Evolutionary conservation across 2,113 vertebrate genomes (phyloP), one percentile per base, ranked within the genome.

Genomic region (Vidua chalybeata): DNA sequence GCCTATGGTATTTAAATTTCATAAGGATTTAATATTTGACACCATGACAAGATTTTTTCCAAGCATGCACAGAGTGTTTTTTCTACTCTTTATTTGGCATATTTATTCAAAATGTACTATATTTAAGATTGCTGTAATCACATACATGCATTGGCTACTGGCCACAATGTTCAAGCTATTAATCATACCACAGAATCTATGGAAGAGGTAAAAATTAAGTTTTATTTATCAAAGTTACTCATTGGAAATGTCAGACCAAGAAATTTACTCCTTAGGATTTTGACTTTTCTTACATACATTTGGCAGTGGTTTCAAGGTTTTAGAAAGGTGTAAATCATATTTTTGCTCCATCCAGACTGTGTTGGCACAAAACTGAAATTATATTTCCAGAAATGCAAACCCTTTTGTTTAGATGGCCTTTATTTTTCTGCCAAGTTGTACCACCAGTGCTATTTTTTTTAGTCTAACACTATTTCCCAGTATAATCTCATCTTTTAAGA

Each of bases 251-350:
- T 85, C 96, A 97, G 62, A 30, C 58, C 49, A 91, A 92, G 68
- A 90, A 92, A 95, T 75, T 67, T 81, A 67, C 31, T 91, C 80
- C 78, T 94, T 66, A 75, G 31, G 63, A 75, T 80, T 92, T 91
- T 58, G 49, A 81, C 73, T 97, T 95, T 90, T 95, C 62, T 92
- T 87, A 58, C 88, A 92, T 87, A 55, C 21, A 96, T 76, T 68
- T 97, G 95, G 94, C 93, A 94, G 67, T 66, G 69, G 61, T 77
- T 71, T 86, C 79, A 97, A 68, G 92, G 84, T 80, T 93, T 96
- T 84, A 96, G 56, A 95, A 97, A 97, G 90, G 84, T 98, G 84
- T 97, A 98, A 98, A 96, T 97, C 88, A 95, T 94, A 56, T 79
- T 94, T 87, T 87, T 81, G 10, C 22, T 96, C 74, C n/a, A 76